Base-by-base conservation (phyloP, 2,113 vertebrate genomes). In the Cyrtonyx montezumae region DNA sequence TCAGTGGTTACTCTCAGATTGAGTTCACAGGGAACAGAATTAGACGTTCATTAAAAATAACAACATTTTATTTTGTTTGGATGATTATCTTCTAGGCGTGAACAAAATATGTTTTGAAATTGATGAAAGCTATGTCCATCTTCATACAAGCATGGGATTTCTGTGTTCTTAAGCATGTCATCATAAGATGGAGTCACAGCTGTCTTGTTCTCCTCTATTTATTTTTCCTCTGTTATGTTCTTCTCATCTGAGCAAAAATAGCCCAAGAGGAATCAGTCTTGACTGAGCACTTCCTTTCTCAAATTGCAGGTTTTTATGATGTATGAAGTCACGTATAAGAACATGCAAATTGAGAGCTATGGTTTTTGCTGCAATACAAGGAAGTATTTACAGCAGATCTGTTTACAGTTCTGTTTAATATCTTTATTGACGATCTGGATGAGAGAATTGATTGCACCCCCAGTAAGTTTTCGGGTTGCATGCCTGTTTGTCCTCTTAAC, bases 161-260 rank as follows among this genome's bases (percentile, higher is more conserved):
- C 32, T 66, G 25, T 66, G 0, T 83, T 61, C 43, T 80, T 80
- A 73, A 79, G 59, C 1, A 1, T n/a, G 68, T 85, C 84, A 70
- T 96, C 65, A 68, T 76, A 93, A 71, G 87, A 88, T 91, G 82
- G 77, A 91, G 69, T 94, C 93, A 90, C 81, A 92, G 69, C 83
- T 85, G 83, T 61, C 94, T 85, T 85, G 65, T 96, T 96, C 95
- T 96, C 79, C 59, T 95, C 40, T 40, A 40, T 40, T 40, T 53
- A 28, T 95, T 96, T 51, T 78, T 70, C 37, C 79, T 51, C 43
- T 94, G 16, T 91, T 96, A 4, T 70, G 70, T 77, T 93, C 82
- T 89, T 88, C 95, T 96, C 74, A 65, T 88, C 55, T 88, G 70
- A n/a, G 92, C 97, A 96, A 97, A 97, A 97, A 95, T 95, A 97